Evolutionary conservation across 2,797 vertebrate species (phyloP), one percentile per base, ranked within the genome.

Genomic region (Sternarchorhynchus goeldii): DNA sequence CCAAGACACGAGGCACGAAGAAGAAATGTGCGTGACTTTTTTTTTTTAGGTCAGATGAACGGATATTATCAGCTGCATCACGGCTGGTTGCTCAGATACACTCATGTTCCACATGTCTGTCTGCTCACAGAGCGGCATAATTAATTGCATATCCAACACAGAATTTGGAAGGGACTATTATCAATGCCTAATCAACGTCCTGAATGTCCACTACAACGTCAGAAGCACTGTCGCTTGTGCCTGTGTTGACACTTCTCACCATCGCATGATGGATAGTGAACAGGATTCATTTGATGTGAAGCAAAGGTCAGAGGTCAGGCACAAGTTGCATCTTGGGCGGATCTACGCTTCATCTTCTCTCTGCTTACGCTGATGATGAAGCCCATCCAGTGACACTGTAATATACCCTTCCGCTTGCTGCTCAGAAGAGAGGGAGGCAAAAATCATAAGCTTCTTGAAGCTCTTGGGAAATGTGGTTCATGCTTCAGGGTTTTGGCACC

Each of bases 61-160:
- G 41, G 16, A 5, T 50, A 17, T n/a, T 69, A 18, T 53, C 2
- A 53, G 66, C 21, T 29, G 14, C 5, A 18, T 53, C 64, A 25
- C 29, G 18, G 18, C 29, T 34, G 16, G 50, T 56, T 57, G 68
- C 68, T 70, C 68, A 56, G 68, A 70, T 55, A 32, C 67, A 31
- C 8, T n/a, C 31, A 20, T 20, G 39, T 4, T 10, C 25, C 7
- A 4, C 18, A 4, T 14, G 7, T 66, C 64, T 21, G 2, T 14
- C 0, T 17, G 10, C 3, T 31, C 6, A 18, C 7, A 55, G 45
- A 32, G 12, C 25, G 3, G 25, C 18, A 16, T 32, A 34, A 39
- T 41, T 68, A 31, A 67, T 50, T 25, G 3, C 1, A 21, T n/a
- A 45, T 67, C 16, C 4, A 67, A 55, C 45, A 69, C 39, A 6